Evolutionary conservation across 2,113 vertebrate genomes (phyloP).

Genomic region (Oostethus manadensis): DNA sequence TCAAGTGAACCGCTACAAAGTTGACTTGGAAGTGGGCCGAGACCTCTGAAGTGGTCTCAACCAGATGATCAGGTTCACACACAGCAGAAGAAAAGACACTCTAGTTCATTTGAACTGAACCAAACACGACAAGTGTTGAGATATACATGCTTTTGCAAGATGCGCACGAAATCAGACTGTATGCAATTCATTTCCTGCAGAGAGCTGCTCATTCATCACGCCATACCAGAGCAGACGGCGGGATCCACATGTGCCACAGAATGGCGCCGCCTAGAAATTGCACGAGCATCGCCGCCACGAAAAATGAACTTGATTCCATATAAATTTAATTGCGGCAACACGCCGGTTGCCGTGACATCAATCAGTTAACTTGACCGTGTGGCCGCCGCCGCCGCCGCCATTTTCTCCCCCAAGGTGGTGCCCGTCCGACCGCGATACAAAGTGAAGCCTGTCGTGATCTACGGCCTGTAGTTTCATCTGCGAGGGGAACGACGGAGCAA

Average conservation of each 20-base stretch:
- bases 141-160: conserved; percentile 58
- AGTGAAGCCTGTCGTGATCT: conserved; percentile 55
- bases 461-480: conserved; percentile 50
- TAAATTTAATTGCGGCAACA: conserved; percentile 61
- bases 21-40: too few species aligned
- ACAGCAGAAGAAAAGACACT: too few species aligned
- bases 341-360: conserved; percentile 46
- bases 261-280: conserved; percentile 50
- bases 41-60: too few species aligned
- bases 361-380: conserved; percentile 47
- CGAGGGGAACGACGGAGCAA: conserved; percentile 45
- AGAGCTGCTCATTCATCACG: conserved; percentile 49
- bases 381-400: conserved; percentile 22
- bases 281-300: conserved; percentile 36
- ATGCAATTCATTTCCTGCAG: conserved; percentile 55
- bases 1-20: too few species aligned
- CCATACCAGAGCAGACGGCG: conserved; percentile 46
- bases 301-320: conserved; percentile 59
- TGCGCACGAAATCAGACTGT: conserved; percentile 48
- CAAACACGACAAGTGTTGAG: not conserved
- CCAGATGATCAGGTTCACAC: too few species aligned
- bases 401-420: conserved; percentile 17
- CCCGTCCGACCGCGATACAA: conserved; percentile 33
- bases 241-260: conserved; percentile 53
- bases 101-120: too few species aligned